These are phyloP conservation scores for Trachymyrmex cornetzi DNA, from an alignment of 1,140 invertebrate genomes.

Conservation along the genomic window DNA sequence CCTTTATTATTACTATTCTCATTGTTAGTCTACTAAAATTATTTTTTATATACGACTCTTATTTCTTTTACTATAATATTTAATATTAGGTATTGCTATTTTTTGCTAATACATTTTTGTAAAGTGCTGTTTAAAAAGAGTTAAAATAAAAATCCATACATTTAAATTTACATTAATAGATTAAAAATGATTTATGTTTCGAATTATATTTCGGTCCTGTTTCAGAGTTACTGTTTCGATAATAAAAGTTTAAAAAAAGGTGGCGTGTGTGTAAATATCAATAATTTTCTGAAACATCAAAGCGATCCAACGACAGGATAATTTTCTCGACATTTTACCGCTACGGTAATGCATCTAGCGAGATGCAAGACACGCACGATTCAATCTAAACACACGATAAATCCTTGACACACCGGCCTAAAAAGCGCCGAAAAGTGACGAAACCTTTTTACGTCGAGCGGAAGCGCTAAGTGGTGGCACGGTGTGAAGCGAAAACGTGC, in stretches of 20 bases:
- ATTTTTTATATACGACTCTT: not conserved
- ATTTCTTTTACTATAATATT: not conserved
- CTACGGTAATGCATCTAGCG: constrained; percentile 67
- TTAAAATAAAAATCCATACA: not conserved
- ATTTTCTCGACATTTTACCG: constrained; percentile 67
- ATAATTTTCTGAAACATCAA: constrained; percentile 5
- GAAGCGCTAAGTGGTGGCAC: constrained; percentile 78
- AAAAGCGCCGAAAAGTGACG: constrained; percentile 76
- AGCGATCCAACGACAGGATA: constrained; percentile 16
- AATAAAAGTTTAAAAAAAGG: not conserved
- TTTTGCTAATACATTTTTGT: not conserved
- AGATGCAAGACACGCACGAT: constrained; percentile 55
- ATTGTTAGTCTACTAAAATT: not conserved
- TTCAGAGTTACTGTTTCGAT: not conserved
- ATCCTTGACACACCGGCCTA: constrained; percentile 67
- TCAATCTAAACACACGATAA: constrained; percentile 80
- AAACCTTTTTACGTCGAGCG: constrained; percentile 72
- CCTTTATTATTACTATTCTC: not conserved
- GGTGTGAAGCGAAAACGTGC: constrained; percentile 62
- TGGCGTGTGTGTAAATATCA: not conserved
- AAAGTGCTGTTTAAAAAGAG: not conserved
- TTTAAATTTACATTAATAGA: not conserved
- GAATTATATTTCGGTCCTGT: not conserved
- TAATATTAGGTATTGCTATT: not conserved
- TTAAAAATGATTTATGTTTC: not conserved